These are phyloP conservation scores for Spondyliosoma cantharus DNA, from an alignment of 2,797 vertebrate genomes.

Conservation along the genomic window DNA sequence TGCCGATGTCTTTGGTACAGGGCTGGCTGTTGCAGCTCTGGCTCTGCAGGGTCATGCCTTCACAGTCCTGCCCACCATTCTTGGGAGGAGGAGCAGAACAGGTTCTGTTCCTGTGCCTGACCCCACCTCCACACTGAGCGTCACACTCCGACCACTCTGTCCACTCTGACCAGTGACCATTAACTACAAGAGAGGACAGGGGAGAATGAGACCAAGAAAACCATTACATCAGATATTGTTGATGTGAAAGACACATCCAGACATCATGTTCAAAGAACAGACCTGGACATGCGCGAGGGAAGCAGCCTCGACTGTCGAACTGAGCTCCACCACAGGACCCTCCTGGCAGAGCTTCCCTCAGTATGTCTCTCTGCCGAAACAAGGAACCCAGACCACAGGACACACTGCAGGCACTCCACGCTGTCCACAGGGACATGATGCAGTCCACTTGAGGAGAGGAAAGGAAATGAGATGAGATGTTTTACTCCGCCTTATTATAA, in stretches of 20 bases:
- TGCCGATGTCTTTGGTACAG: slow-evolving; percentile 73
- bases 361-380: slow-evolving; percentile 85
- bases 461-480: background rate
- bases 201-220: background rate
- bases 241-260: background rate
- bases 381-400: slow-evolving; percentile 90
- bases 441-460: slow-evolving; percentile 84
- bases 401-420: slow-evolving; percentile 90
- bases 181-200: slow-evolving; percentile 73
- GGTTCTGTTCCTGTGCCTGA: slow-evolving; percentile 82
- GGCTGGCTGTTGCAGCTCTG: slow-evolving; percentile 87
- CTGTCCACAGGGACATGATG: slow-evolving; percentile 85
- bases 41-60: slow-evolving; percentile 84
- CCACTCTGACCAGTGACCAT: slow-evolving; percentile 89
- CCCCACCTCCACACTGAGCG: slow-evolving; percentile 85
- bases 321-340: slow-evolving; percentile 81
- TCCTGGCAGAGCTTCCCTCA: slow-evolving; percentile 81
- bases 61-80: slow-evolving; percentile 86
- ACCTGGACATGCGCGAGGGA: slow-evolving; percentile 90
- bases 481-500: background rate
- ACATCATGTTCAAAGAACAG: background rate
- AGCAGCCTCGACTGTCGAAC: slow-evolving; percentile 89
- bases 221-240: accelerated
- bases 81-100: slow-evolving; percentile 91
- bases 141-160: slow-evolving; percentile 88